Conservation (phyloP, 2,113 vertebrate genomes). For the Crotalus helleri region DNA sequence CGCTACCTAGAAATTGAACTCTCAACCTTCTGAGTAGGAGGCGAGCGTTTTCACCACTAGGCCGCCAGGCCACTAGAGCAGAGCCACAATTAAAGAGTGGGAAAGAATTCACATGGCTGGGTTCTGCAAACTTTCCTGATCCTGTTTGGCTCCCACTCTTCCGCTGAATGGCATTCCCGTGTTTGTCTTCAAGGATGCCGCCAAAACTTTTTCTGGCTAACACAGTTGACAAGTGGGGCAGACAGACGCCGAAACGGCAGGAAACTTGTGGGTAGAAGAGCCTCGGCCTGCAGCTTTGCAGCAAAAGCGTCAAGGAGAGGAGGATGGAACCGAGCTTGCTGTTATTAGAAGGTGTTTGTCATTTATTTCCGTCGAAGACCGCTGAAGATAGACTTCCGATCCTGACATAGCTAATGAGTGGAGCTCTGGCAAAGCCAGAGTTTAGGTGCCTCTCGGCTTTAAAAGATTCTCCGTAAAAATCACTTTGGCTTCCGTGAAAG, state of each 20-base stretch:
- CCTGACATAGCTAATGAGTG: background rate
- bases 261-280: background rate
- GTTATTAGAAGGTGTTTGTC: background rate
- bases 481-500: background rate
- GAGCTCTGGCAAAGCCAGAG: background rate
- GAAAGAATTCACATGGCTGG: background rate
- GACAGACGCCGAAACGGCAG: background rate
- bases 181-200: background rate
- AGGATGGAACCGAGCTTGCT: too few species aligned
- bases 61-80: background rate
- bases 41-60: background rate
- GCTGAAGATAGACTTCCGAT: background rate
- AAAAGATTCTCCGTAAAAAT: background rate
- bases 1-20: background rate
- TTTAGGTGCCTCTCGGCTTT: background rate
- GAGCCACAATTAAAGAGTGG: background rate
- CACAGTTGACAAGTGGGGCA: background rate
- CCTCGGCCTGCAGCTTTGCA: background rate
- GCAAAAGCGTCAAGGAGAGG: background rate
- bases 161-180: background rate
- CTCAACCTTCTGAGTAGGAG: background rate
- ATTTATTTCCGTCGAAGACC: constrained; percentile 11
- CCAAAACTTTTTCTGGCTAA: too few species aligned
- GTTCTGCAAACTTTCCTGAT: background rate
- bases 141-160: background rate